phyloP scores from a whole-genome alignment of 2,797 vertebrate species.

The Mycteria americana region DNA sequence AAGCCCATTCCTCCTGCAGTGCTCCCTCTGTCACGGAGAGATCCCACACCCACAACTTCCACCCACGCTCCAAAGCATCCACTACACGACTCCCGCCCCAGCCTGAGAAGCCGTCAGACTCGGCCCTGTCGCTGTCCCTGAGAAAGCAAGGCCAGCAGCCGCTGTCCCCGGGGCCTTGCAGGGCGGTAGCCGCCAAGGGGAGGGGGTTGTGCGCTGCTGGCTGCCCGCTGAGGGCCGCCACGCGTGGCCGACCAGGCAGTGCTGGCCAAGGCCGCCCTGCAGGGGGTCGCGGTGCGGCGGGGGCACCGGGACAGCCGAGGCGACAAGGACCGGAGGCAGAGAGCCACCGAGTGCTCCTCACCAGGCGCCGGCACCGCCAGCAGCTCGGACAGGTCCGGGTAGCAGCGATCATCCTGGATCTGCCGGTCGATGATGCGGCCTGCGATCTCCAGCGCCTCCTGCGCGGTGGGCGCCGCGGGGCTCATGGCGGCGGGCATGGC shows the following conservation, averaged over 20 bases:
- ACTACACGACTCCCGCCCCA: fast-evolving
- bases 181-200: neutral
- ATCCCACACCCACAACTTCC: neutral
- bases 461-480: conserved; percentile 70
- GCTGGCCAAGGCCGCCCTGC: neutral
- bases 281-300: too few species aligned
- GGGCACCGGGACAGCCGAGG: too few species aligned
- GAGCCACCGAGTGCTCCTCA: conserved; percentile 58
- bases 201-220: too few species aligned
- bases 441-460: conserved; percentile 86
- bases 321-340: too few species aligned
- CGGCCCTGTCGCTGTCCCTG: neutral
- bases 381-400: conserved; percentile 91
- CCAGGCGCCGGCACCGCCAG: conserved; percentile 87
- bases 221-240: neutral
- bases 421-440: conserved; percentile 88
- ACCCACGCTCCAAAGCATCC: fast-evolving
- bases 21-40: fast-evolving
- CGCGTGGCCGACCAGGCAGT: neutral
- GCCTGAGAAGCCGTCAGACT: too few species aligned
- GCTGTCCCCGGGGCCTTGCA: too few species aligned
- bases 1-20: fast-evolving
- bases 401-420: conserved; percentile 89
- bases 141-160: neutral
- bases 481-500: conserved; percentile 80